Percentiles rank a stretch among this genome's conserved stretches.
Evolutionary conservation across 2,113 vertebrate genomes (phyloP).

Genomic region (Chamaea fasciata): DNA sequence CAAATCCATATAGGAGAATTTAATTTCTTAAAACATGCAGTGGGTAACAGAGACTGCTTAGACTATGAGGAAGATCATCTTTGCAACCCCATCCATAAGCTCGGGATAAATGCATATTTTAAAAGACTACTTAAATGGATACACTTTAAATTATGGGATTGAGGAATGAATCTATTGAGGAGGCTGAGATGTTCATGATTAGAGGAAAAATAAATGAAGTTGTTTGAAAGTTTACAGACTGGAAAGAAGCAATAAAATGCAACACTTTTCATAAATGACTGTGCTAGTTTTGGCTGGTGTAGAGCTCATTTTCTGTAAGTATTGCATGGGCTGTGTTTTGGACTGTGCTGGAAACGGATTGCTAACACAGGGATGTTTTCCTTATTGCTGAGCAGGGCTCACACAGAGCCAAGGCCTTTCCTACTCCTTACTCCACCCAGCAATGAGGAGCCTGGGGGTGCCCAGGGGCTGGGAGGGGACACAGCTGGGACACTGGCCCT

Average conservation of each 20-base stretch:
- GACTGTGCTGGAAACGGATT: not conserved
- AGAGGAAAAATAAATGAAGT: not conserved
- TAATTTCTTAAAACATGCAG: not conserved
- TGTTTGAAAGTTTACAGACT: not conserved
- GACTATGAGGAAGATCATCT: not conserved
- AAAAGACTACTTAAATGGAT: not conserved
- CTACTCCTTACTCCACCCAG: not conserved
- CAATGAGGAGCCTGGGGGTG: not conserved
- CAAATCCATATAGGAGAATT: not conserved
- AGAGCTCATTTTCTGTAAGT: not conserved
- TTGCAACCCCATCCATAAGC: not conserved
- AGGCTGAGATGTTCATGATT: not conserved
- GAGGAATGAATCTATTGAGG: not conserved
- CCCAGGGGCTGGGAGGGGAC: not conserved
- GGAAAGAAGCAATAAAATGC: not conserved
- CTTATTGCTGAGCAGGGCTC: not conserved
- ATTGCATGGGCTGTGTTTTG: not conserved
- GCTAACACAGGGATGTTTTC: not conserved
- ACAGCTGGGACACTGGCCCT: not conserved
- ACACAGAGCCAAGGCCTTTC: not conserved
- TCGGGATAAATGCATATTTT: not conserved
- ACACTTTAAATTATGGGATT: not conserved
- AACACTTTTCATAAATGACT: not conserved
- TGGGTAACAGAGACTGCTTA: not conserved
- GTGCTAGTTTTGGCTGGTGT: not conserved